Percentiles rank a stretch among this genome's conserved stretches.
Evolutionary conservation across 2,797 vertebrate genomes (phyloP).

Genomic region (Paratrypauchen microcephalus): DNA sequence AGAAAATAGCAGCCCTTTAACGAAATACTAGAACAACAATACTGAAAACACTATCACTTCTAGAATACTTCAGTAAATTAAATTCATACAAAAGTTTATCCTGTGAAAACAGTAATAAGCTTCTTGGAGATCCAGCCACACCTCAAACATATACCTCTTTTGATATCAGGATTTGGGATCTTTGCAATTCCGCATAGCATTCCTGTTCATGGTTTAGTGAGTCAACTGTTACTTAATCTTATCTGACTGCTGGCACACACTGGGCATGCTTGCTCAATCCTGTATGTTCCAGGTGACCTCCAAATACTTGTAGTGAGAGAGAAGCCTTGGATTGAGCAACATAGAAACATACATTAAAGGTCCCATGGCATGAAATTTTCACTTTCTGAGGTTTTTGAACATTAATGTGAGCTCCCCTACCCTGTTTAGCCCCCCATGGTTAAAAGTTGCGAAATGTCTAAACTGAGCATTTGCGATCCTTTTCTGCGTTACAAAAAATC

Average conservation of each 20-base stretch:
- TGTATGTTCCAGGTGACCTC: constrained; percentile 31
- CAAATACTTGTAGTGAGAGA: constrained; percentile 38
- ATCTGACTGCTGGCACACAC: constrained; percentile 41
- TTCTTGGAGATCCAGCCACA: not conserved
- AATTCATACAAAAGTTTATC: not conserved
- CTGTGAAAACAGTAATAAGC: not conserved
- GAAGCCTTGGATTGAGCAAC: constrained; percentile 20
- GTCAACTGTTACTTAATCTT: constrained; percentile 40
- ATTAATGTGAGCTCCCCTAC: too few relatives aligned
- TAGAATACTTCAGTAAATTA: not conserved
- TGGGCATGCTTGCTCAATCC: constrained; percentile 36
- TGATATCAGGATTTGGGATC: constrained; percentile 44
- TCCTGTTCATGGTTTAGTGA: constrained; percentile 30
- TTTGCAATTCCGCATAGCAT: constrained; percentile 22
- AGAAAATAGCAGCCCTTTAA: too few relatives aligned
- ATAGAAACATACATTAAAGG: constrained; percentile 8
- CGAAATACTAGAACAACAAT: too few relatives aligned
- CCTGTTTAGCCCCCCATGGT: too few relatives aligned
- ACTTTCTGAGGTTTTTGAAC: too few relatives aligned
- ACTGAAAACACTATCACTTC: not conserved
- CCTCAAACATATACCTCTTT: constrained; percentile 27
- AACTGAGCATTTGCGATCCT: too few relatives aligned
- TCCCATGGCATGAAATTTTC: too few relatives aligned
- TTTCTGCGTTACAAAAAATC: too few relatives aligned
- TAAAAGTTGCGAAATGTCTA: too few relatives aligned